phyloP scores from a whole-genome alignment of 2,113 vertebrate genomes.

The Cyanocitta stelleri region DNA sequence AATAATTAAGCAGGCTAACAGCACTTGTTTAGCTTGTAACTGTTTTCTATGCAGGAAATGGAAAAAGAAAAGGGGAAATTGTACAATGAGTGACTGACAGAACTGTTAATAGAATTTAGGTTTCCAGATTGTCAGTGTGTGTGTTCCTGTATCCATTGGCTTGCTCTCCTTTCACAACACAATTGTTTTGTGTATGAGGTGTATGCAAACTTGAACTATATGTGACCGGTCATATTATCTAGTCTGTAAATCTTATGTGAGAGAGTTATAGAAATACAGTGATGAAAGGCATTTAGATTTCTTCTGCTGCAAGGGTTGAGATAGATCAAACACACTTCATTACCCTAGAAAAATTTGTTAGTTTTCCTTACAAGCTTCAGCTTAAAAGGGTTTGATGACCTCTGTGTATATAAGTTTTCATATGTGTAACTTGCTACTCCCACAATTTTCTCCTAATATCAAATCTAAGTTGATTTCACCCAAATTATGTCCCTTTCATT shows the following conservation, averaged over 20 bases:
- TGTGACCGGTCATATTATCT: neutral
- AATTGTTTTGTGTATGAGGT: neutral
- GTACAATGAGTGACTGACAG: neutral
- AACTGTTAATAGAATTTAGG: neutral
- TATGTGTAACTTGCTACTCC: neutral
- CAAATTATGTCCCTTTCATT: neutral
- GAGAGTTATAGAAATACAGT: neutral
- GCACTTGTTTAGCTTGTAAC: neutral
- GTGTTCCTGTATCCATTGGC: neutral
- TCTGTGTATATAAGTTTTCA: neutral
- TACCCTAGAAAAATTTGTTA: neutral
- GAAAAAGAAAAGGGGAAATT: neutral
- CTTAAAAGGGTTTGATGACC: neutral
- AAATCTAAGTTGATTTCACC: neutral
- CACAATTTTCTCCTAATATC: neutral
- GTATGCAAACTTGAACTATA: neutral
- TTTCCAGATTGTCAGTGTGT: neutral
- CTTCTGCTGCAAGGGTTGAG: neutral
- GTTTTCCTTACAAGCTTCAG: neutral
- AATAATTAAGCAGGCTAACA: neutral
- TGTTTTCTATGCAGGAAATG: neutral
- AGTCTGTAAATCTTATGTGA: neutral
- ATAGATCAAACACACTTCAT: neutral
- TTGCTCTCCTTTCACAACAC: neutral
- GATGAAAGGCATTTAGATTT: neutral